Evolutionary conservation across 2,113 vertebrate genomes (phyloP).

Genomic region (Phalacrocorax pelagicus): DNA sequence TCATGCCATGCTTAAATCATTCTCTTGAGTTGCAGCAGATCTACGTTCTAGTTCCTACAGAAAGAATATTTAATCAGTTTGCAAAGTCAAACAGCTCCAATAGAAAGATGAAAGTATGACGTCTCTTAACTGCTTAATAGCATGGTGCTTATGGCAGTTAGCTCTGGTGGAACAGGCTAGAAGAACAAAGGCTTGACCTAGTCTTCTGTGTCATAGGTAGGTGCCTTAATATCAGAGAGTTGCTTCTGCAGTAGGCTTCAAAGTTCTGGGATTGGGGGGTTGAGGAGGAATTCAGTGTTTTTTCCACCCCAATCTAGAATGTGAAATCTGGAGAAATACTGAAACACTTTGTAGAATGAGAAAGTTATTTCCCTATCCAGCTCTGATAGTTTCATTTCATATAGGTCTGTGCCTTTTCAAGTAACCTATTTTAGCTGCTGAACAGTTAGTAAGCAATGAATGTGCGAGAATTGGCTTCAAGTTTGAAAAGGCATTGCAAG

Average conservation of each 20-base stretch:
- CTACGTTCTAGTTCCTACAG: not conserved
- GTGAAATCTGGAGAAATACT: not conserved
- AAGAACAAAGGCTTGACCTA: not conserved
- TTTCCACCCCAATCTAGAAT: not conserved
- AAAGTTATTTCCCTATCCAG: not conserved
- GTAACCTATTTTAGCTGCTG: not conserved
- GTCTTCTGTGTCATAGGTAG: fast-evolving
- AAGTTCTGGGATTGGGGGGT: fast-evolving
- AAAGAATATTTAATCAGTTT: not conserved
- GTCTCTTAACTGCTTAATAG: not conserved
- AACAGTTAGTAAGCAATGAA: not conserved
- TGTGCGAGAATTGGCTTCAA: not conserved
- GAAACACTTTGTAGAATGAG: not conserved
- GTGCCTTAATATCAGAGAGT: not conserved
- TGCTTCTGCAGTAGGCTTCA: not conserved
- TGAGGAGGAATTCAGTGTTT: not conserved
- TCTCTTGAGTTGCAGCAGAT: not conserved
- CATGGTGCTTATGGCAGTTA: not conserved
- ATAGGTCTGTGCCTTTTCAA: not conserved
- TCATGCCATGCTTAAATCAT: not conserved
- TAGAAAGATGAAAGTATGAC: not conserved
- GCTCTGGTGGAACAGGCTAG: not conserved
- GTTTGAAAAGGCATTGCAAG: not conserved
- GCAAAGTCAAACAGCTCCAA: not conserved
- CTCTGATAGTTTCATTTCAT: not conserved